Percentiles rank a stretch among this genome's conserved stretches.
These are phyloP conservation scores for Sterrhoptilus dennistouni DNA, from an alignment of 2,113 vertebrate genomes.

Conservation along the genomic window DNA sequence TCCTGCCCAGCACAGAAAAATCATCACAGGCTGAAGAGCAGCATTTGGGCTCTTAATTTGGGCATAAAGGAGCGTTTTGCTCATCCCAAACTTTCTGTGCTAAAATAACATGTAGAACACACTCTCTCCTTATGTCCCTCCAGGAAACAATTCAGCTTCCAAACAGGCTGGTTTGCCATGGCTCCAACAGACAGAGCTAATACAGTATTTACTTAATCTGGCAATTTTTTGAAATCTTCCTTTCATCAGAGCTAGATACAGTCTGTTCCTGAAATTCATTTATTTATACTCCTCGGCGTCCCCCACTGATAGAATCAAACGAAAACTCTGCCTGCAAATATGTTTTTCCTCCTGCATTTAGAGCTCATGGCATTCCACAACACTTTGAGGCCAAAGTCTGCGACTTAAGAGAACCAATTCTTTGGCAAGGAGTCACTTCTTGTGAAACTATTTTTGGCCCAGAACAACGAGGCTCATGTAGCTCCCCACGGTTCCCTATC, in stretches of 20 bases:
- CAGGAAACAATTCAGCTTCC: neutral
- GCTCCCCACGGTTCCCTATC: neutral
- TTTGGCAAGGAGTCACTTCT: constrained; percentile 17
- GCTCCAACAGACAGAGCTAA: neutral
- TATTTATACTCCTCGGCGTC: neutral
- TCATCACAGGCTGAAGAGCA: neutral
- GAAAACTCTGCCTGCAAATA: constrained; percentile 12
- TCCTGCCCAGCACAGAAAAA: neutral
- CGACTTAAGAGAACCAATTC: neutral
- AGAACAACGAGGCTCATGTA: neutral
- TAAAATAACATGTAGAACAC: neutral
- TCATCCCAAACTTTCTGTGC: neutral
- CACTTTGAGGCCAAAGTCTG: constrained; percentile 42
- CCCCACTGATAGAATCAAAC: neutral
- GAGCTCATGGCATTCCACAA: constrained; percentile 18
- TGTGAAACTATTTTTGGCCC: constrained; percentile 26
- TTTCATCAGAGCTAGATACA: constrained; percentile 40
- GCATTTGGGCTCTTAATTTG: neutral
- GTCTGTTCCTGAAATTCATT: neutral
- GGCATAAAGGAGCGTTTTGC: neutral
- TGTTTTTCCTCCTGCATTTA: constrained; percentile 37
- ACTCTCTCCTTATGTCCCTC: neutral
- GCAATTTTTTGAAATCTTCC: neutral
- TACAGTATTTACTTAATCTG: neutral
- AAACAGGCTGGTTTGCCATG: neutral